Evolutionary conservation across 2,888 invertebrate species (phyloP).

Genomic region (Tineola bisselliella): DNA sequence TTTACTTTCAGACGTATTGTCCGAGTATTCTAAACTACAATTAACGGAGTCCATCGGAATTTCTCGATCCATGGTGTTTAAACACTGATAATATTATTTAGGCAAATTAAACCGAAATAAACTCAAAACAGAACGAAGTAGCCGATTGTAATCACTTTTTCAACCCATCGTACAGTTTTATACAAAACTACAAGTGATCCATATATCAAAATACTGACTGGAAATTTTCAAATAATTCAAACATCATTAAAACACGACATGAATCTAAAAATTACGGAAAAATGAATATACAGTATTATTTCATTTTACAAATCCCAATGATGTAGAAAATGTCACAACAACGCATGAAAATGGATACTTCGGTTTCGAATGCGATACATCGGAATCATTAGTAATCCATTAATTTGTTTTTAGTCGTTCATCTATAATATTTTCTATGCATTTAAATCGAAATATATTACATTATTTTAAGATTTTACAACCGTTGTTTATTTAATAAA

Average conservation of each 20-base stretch:
- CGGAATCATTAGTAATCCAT: not conserved
- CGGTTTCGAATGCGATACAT: constrained; percentile 22
- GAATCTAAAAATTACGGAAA: not conserved
- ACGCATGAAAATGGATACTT: constrained; percentile 55
- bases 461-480: too few species aligned
- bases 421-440: too few species aligned
- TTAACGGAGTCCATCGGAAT: constrained; percentile 37
- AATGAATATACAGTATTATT: not conserved
- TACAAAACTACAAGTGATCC: constrained; percentile 16
- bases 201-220: not conserved
- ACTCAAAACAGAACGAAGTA: constrained; percentile 33
- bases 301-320: not conserved
- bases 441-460: too few species aligned
- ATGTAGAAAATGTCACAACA: constrained; percentile 55
- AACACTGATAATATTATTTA: constrained; percentile 18
- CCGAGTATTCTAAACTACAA: constrained; percentile 49
- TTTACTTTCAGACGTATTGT: constrained; percentile 48
- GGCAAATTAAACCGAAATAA: constrained; percentile 21
- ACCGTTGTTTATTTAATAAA: too few species aligned
- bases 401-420: not conserved
- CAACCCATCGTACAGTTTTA: constrained; percentile 55
- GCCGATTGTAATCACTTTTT: constrained; percentile 55
- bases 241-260: not conserved
- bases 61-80: constrained; percentile 45
- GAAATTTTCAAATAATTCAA: not conserved